phyloP scores from a whole-genome alignment of 2,113 vertebrate species.

The Equus quagga region DNA sequence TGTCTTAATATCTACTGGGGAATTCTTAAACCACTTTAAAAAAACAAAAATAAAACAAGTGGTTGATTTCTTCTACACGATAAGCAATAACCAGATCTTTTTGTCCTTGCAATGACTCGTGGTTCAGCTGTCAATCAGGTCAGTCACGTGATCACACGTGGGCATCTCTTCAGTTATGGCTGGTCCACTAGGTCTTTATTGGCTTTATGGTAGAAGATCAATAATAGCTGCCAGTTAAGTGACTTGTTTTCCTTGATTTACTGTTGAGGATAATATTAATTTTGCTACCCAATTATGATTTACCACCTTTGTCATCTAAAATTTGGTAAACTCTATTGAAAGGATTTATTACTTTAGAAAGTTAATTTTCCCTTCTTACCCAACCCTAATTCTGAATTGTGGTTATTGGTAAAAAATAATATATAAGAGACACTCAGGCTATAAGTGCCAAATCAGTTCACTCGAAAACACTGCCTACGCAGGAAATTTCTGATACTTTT shows the following conservation, averaged over 20 bases:
- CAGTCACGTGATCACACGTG: neutral
- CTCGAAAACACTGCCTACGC: neutral
- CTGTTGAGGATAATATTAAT: neutral
- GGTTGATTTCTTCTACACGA: neutral
- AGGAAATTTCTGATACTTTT: neutral
- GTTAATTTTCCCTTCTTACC: neutral
- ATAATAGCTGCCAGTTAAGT: neutral
- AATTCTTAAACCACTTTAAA: slow-evolving; percentile 17
- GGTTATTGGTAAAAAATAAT: neutral
- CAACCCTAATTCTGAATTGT: neutral
- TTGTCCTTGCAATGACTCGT: neutral
- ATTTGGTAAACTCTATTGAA: neutral
- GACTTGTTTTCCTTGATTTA: neutral
- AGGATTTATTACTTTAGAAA: slow-evolving; percentile 32
- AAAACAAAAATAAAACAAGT: neutral
- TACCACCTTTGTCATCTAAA: neutral
- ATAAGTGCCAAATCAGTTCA: neutral
- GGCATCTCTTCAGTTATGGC: neutral
- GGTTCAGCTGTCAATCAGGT: neutral
- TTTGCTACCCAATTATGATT: neutral
- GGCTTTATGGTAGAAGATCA: neutral
- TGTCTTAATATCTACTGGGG: neutral
- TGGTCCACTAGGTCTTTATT: neutral
- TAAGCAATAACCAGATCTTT: neutral
- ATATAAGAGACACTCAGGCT: neutral